Percentiles rank a stretch among this genome's conserved stretches.
phyloP scores from a whole-genome alignment of 2,113 vertebrate genomes.

The Neotoma lepida region DNA sequence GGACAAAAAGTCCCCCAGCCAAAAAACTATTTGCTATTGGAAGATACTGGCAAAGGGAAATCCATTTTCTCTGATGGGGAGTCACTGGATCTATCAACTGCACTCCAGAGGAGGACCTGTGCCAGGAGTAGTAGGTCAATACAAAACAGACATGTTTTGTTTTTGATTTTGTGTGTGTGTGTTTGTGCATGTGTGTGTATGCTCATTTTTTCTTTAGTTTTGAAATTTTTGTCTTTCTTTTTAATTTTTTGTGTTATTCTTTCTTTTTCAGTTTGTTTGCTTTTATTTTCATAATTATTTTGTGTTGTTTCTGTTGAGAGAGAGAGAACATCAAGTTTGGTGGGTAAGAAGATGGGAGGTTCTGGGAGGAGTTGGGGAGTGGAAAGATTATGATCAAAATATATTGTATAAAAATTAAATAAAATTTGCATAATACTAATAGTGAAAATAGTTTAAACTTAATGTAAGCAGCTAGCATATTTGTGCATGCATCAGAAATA shows the following conservation, averaged over 20 bases:
- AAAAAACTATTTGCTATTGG: neutral
- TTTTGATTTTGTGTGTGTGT: neutral
- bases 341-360: neutral
- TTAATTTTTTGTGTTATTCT: neutral
- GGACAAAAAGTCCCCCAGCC: neutral
- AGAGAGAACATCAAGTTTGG: neutral
- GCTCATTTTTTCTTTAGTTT: neutral
- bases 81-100: neutral
- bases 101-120: rapidly evolving
- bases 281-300: neutral
- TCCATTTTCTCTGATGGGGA: neutral
- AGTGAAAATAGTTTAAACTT: neutral
- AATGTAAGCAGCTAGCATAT: neutral
- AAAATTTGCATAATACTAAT: neutral
- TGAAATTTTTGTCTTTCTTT: neutral
- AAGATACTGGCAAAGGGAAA: neutral
- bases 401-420: neutral
- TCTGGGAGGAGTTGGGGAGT: too few species aligned
- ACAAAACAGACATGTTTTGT: neutral
- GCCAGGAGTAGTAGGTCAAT: neutral
- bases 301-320: neutral
- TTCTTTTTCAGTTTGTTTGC: neutral
- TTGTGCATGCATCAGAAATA: conserved; percentile 37
- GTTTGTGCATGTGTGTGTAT: neutral
- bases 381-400: neutral